Conservation (phyloP, 2,113 vertebrate species). For the Gopherus flavomarginatus region DNA sequence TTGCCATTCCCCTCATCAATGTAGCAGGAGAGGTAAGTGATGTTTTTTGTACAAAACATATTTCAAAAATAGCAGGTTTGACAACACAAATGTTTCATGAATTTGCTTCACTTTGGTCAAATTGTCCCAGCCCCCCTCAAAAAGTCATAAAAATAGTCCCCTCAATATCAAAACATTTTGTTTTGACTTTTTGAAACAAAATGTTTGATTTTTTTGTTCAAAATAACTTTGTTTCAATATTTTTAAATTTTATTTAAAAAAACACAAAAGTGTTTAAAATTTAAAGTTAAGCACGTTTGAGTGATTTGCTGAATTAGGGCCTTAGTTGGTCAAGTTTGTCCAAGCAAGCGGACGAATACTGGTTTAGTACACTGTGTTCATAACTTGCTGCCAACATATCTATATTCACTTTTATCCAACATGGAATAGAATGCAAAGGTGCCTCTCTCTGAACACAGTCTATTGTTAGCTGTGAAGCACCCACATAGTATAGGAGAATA, state of each 20-base stretch:
- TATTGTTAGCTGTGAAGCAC: background rate
- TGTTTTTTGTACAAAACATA: background rate
- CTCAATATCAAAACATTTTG: background rate
- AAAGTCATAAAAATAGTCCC: background rate
- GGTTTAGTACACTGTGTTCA: rapidly evolving
- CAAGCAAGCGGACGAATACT: background rate
- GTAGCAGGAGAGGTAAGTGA: background rate
- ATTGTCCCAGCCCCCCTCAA: too few species aligned
- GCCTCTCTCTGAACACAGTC: background rate
- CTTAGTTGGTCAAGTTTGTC: background rate
- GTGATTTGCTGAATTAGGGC: background rate
- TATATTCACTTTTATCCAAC: background rate
- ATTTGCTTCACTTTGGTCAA: background rate
- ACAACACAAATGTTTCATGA: background rate
- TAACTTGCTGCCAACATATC: background rate
- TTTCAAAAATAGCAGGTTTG: background rate
- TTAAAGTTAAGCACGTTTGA: background rate
- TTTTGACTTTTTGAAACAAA: background rate
- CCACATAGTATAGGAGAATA: too few species aligned
- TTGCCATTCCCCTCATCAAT: background rate
- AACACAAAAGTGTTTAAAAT: background rate
- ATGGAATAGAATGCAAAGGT: background rate
- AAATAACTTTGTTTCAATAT: background rate
- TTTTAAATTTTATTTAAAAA: background rate
- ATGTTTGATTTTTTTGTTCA: background rate